Base-by-base conservation (phyloP, 2,797 vertebrate species). In the Acanthiza pusilla region DNA sequence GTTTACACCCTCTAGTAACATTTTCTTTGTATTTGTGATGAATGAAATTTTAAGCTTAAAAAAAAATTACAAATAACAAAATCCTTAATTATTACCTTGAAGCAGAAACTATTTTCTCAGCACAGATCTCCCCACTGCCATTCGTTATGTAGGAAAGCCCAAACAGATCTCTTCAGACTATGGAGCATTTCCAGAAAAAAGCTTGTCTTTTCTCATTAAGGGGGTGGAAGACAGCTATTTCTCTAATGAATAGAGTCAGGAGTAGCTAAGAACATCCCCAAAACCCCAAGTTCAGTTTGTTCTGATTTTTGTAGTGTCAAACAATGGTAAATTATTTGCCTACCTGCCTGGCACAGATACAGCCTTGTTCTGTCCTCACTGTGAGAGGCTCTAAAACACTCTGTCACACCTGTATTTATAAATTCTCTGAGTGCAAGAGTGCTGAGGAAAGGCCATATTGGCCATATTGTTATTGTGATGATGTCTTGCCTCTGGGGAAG, bases 281-380 rank as follows among this genome's bases (percentile, higher is more conserved):
- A 91, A 87, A 13, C 1, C 2, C 14, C 32, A 61, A 58, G 30
- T 65, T 85, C 11, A 32, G 7, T 57, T 38, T 71, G 2, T 26
- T 88, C 19, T 77, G 14, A 79, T 85, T 82, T 86, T 82, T 50
- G 57, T 40, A 11, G 16, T 26, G 13, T 42, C 45, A 76, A 58
- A 43, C 12, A 48, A 25, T 17, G 11, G 14, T 47, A 47, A 89
- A 72, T 83, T 84, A 57, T 70, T 78, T 88, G 13, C 23, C 15
- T 61, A 2, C 7, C 21, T 62, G 20, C 27, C 14, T 51, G 60
- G 8, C 40, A 62, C 0, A 0, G 19, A 30, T n/a, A 61, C 5
- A 74, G 7, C 3, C 26, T 4, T 4, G 15, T 43, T 71, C 40
- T 60, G 5, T 43, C 84, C 36, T 78, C 60, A 34, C 36, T 51